These are phyloP conservation scores for Muscicapa striata DNA, from an alignment of 2,797 vertebrate species.

Conservation along the genomic window DNA sequence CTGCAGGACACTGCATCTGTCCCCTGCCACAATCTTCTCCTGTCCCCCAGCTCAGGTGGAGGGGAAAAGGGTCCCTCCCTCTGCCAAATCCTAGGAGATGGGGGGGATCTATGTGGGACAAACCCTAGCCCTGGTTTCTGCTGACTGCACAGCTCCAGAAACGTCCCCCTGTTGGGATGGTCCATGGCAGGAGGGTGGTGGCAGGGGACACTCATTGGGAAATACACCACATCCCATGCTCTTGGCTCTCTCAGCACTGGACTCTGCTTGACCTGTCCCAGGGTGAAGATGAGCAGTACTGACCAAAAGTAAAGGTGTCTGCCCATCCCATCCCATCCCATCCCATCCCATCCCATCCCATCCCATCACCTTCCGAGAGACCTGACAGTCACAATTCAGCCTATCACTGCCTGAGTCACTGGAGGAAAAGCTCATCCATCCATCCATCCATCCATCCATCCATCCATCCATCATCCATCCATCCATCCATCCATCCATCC, in stretches of 20 bases:
- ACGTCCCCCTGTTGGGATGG: not conserved
- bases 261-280: not conserved
- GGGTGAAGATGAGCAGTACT: not conserved
- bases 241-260: not conserved
- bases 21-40: not conserved
- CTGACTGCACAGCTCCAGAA: not conserved
- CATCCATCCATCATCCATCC: not conserved
- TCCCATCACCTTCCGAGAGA: not conserved
- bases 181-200: not conserved
- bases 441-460: not conserved
- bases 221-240: fast-evolving
- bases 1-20: not conserved
- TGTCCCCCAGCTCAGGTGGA: not conserved
- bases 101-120: not conserved
- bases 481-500: too few species aligned
- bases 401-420: fast-evolving
- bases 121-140: not conserved
- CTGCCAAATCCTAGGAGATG: not conserved
- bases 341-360: not conserved
- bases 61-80: not conserved
- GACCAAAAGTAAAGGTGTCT: not conserved
- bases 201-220: fast-evolving
- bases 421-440: not conserved
- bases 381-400: not conserved
- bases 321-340: not conserved